Evolutionary conservation across 1,140 invertebrate genomes (phyloP).

Genomic region (Drosophila auraria): DNA sequence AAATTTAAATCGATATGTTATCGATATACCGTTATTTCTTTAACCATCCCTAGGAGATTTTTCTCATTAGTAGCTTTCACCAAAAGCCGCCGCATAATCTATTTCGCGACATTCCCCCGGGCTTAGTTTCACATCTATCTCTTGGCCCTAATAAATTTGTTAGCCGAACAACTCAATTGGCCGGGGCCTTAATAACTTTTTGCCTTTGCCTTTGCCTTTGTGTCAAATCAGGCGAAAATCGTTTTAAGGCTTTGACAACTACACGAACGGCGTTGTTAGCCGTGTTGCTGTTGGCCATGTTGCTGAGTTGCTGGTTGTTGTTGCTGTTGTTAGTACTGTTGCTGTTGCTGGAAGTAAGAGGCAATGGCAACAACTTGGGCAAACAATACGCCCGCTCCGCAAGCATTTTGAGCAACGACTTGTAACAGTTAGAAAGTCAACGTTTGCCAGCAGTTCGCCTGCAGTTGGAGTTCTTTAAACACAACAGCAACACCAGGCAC

Average conservation of each 20-base stretch:
- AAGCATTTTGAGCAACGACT: constrained; percentile 71
- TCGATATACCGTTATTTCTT: neutral
- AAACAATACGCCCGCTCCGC: constrained; percentile 73
- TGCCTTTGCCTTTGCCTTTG: constrained; percentile 52
- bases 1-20: neutral
- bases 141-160: constrained; percentile 54
- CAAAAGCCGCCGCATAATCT: constrained; percentile 25
- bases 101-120: constrained; percentile 35
- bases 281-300: constrained; percentile 51
- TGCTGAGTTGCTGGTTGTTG: constrained; percentile 31
- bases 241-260: constrained; percentile 79
- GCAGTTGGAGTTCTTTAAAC: constrained; percentile 53
- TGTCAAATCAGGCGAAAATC: constrained; percentile 82
- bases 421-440: constrained; percentile 81
- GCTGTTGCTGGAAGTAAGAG: constrained; percentile 44
- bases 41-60: neutral
- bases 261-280: constrained; percentile 57
- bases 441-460: constrained; percentile 46
- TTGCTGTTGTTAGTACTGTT: constrained; percentile 21
- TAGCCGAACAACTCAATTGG: constrained; percentile 75
- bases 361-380: constrained; percentile 59
- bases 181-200: constrained; percentile 76
- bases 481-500: constrained; percentile 42
- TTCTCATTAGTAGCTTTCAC: constrained; percentile 43
- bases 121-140: constrained; percentile 11